These are phyloP conservation scores for Parnassius glacialis DNA, from an alignment of 2,888 invertebrate species.

Conservation along the genomic window DNA sequence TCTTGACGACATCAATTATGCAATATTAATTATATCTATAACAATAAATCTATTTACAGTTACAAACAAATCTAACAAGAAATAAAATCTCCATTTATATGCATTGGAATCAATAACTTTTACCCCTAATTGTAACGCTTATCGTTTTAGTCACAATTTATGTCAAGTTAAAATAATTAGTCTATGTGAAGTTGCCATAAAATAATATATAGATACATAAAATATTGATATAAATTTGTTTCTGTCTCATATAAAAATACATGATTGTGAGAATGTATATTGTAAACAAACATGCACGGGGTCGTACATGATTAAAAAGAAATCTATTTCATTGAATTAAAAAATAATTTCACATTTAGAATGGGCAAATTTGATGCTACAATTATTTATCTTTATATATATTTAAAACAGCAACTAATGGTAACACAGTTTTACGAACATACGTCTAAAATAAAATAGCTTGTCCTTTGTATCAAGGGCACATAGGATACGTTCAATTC, in stretches of 20 bases:
- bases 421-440: slow-evolving; percentile 22
- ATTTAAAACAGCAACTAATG: slow-evolving; percentile 18
- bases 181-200: slow-evolving; percentile 34
- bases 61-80: slow-evolving; percentile 54
- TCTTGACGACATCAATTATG: slow-evolving; percentile 25
- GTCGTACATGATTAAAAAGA: slow-evolving; percentile 29
- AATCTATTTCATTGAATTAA: slow-evolving; percentile 4
- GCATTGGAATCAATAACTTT: slow-evolving; percentile 20
- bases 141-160: slow-evolving; percentile 46
- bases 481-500: slow-evolving; percentile 2
- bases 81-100: slow-evolving; percentile 55
- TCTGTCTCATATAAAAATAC: slow-evolving; percentile 46
- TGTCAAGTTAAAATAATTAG: slow-evolving; percentile 56
- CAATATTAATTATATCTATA: slow-evolving; percentile 31
- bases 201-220: slow-evolving; percentile 26
- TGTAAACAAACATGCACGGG: slow-evolving; percentile 37
- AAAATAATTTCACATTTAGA: slow-evolving; percentile 11
- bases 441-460: slow-evolving; percentile 2
- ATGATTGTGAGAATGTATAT: slow-evolving; percentile 47
- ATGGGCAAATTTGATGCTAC: slow-evolving; percentile 7
- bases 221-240: slow-evolving; percentile 48
- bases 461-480: not conserved
- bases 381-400: slow-evolving; percentile 14
- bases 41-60: slow-evolving; percentile 45
- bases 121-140: slow-evolving; percentile 33